A percentile compares a stretch with the other conserved stretches of the same genome.
phyloP scores from a whole-genome alignment of 2,888 invertebrate species.

The Monoplex corrugatus region DNA sequence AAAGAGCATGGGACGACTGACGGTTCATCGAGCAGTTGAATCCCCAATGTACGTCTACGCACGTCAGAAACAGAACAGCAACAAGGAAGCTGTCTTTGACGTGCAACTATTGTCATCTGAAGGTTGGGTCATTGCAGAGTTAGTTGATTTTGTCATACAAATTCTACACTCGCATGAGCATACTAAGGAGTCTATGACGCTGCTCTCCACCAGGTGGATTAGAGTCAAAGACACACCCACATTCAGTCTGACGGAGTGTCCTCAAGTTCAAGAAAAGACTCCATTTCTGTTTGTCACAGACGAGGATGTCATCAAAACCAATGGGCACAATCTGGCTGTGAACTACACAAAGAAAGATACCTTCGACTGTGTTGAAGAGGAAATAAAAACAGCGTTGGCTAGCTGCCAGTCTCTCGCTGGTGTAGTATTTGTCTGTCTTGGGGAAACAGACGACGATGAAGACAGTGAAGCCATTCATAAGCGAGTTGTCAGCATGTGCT shows the following conservation, averaged over 20 bases:
- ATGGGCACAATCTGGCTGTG: not conserved
- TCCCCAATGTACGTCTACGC: conserved; percentile 60
- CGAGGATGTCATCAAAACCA: not conserved
- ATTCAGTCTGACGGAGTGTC: not conserved
- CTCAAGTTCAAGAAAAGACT: not conserved
- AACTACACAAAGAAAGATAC: not conserved
- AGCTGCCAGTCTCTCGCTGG: not conserved
- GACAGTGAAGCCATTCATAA: conserved; percentile 43
- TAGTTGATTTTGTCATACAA: conserved; percentile 54
- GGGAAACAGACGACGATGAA: not conserved
- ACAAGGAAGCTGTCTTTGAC: conserved; percentile 55
- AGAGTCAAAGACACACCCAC: not conserved
- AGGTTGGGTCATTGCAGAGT: conserved; percentile 64
- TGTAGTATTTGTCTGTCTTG: not conserved
- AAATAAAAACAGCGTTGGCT: not conserved
- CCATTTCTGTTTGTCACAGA: not conserved
- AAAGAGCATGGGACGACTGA: conserved; percentile 55
- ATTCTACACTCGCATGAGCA: not conserved
- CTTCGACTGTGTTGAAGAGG: not conserved
- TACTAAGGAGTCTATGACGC: not conserved
- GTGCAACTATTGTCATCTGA: conserved; percentile 58
- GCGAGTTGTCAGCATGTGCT: conserved; percentile 45
- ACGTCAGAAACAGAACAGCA: conserved; percentile 42
- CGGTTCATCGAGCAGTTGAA: conserved; percentile 54
- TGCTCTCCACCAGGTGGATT: conserved; percentile 13